These are phyloP conservation scores for Megamerina dolium DNA, from an alignment of 2,888 invertebrate genomes.

Conservation along the genomic window DNA sequence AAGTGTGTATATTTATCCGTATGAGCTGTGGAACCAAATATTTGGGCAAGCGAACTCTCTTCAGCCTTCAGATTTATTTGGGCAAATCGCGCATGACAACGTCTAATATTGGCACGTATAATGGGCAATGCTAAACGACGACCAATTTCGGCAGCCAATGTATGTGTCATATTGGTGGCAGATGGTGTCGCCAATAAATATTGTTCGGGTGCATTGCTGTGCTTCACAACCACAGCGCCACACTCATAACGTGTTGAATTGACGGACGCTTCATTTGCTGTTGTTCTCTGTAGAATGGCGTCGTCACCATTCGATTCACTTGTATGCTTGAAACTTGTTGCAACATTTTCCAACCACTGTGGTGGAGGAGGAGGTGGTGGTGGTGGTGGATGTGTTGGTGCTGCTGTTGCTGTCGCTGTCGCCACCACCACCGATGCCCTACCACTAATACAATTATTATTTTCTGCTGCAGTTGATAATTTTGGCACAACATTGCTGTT, in stretches of 20 bases:
- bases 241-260: no score
- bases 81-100: conserved; percentile 30
- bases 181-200: conserved; percentile 2
- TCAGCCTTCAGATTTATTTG: conserved; percentile 19
- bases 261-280: conserved; percentile 2
- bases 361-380: conserved; percentile 9
- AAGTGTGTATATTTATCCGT: conserved; percentile 20
- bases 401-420: conserved; percentile 9
- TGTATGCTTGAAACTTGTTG: background rate
- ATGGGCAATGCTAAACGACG: conserved; percentile 30
- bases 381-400: conserved; percentile 13
- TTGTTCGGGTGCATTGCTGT: conserved; percentile 7
- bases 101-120: conserved; percentile 28
- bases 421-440: background rate
- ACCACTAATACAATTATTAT: no score
- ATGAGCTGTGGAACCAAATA: conserved; percentile 21
- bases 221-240: background rate
- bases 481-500: conserved; percentile 10
- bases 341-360: no score
- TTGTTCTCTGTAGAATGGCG: conserved; percentile 1
- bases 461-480: no score
- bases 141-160: conserved; percentile 25
- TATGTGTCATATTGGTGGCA: conserved; percentile 3
- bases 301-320: no score
- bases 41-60: conserved; percentile 13